Base-by-base conservation (phyloP, 2,888 invertebrate species). In the Netelia melanura region DNA sequence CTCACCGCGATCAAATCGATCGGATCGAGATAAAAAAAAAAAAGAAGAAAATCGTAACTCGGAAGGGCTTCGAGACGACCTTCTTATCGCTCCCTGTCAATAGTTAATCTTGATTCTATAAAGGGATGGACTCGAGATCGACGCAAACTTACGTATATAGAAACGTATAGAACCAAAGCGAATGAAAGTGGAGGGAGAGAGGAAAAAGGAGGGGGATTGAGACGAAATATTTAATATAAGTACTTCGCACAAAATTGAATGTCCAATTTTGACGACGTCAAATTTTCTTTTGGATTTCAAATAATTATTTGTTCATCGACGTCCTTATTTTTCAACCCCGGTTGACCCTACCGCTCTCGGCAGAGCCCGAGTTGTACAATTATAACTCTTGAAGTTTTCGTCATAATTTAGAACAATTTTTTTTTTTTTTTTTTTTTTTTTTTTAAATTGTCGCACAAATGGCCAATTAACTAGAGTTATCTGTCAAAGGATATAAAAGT, bases 71-170 rank as follows among this genome's bases (percentile, higher is more conserved):
- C 77, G 21, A 43, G 67, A 58, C 65, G 76, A 76, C 67, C 67
- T 77, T 68, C 58, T 9, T 44, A 43, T 58, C 67, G 44, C n/a
- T 54, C 25, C 38, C 68, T 10, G 58, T 77, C 68, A 77, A 77
- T 77, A 77, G 23, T 77, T 77, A 68, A 77, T 77, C 77, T 68
- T 48, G 44, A 14, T 68, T 77, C 77, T 77, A 77, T 68, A 77
- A 68, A 77, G 65, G 67, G 67, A 58, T 23, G 68, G 68, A 58
- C 44, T 44, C 54, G 67, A 77, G 44, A 61, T 61, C 68, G 77
- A 77, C 67, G 43, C 17, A 23, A 64, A 64, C 3, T 21, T 25
- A 6, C 48, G 14, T 3, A 48, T 48, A 48, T 14, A 10, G 48
- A 14, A 3, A 48, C 14, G 14, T 10, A 11, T 48, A 14, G 14